phyloP scores from a whole-genome alignment of 53 echinoderm and acorn worm genomes.

The Zoroaster sp. region DNA sequence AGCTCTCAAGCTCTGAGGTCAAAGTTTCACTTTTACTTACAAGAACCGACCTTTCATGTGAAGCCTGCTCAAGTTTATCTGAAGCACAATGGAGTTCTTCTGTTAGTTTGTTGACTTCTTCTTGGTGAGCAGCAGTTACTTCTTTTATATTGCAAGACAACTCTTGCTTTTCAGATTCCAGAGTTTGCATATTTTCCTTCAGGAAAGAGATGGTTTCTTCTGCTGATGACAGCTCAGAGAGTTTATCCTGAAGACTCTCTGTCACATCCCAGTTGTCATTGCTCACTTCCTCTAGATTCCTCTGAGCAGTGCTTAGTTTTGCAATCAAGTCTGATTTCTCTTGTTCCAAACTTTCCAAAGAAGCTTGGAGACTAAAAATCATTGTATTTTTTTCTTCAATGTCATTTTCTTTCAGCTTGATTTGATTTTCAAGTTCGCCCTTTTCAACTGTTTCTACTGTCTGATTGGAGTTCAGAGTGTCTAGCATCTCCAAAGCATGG shows the following conservation, averaged over 20 bases:
- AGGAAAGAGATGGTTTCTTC: slow-evolving; percentile 15
- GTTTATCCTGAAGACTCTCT: slow-evolving; percentile 36
- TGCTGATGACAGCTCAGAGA: slow-evolving; percentile 16
- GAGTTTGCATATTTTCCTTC: not conserved
- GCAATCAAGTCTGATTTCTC: slow-evolving; percentile 52
- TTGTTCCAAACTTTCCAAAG: slow-evolving; percentile 24
- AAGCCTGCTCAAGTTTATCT: not conserved
- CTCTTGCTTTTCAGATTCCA: slow-evolving; percentile 27
- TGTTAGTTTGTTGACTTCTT: slow-evolving; percentile 1
- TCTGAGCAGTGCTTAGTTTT: slow-evolving; percentile 34
- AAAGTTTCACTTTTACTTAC: not conserved
- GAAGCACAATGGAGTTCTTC: slow-evolving; percentile 13
- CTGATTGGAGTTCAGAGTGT: not conserved
- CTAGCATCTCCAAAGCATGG: not conserved
- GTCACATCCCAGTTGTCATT: slow-evolving; percentile 35
- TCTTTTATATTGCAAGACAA: not conserved
- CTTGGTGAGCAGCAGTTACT: not conserved
- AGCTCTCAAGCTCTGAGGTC: not conserved
- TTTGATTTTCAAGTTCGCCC: slow-evolving; percentile 44
- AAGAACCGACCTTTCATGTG: not conserved
- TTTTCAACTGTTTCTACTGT: slow-evolving; percentile 1
- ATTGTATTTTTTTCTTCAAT: slow-evolving; percentile 22
- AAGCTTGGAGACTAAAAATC: slow-evolving; percentile 17
- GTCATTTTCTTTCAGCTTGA: slow-evolving; percentile 35
- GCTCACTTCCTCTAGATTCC: slow-evolving; percentile 37